Evolutionary conservation across 2,888 invertebrate genomes (phyloP), one percentile per base, ranked within the genome.

Genomic region (Acanthosepion pharaonis): DNA sequence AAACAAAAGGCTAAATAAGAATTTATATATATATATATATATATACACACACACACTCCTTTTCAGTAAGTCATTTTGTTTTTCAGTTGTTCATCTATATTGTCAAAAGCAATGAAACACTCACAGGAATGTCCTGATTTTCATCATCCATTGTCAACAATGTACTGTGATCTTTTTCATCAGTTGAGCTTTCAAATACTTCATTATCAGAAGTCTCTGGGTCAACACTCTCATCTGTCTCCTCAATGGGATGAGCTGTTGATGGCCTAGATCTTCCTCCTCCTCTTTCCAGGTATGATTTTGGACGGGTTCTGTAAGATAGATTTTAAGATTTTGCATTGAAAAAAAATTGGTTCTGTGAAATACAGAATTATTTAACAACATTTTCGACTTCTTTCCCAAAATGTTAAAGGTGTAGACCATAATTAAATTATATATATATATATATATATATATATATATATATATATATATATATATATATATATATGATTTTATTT

Each of bases 281-380:
- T 9, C 97, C 97, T 92, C 97, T 95, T 94, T 97, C 97, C n/a
- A 97, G 95, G 9, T 97, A 95, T 3, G 97, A 97, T 93, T 96
- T 96, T 18, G 97, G 97, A 64, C 97, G 96, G 94, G 96, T 96
- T 48, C 97, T 97, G 95, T 18, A 95, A 95, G 78, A 78, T 64
- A 11, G 11, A 78, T 78, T 78, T 78, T 78, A n/a, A 33, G 18
- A 55, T 91, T 3, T 59, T 59, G 20, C 59, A 59, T 59, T 55
- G 20, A 55, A 59, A 23, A 59, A 59, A 59, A 55, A 15, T 15
- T 51, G 15, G 51, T 51, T 51, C 51, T 51, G 51, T 51, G 15
- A 51, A 51, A 8, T 51, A 51, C 51, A 51, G 8, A 51, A 11
- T 51, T 51, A 51, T 51, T 51, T 51, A 51, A 51, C 51, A 51